These are phyloP conservation scores for Lathamus discolor DNA, from an alignment of 2,113 vertebrate species.

Conservation along the genomic window DNA sequence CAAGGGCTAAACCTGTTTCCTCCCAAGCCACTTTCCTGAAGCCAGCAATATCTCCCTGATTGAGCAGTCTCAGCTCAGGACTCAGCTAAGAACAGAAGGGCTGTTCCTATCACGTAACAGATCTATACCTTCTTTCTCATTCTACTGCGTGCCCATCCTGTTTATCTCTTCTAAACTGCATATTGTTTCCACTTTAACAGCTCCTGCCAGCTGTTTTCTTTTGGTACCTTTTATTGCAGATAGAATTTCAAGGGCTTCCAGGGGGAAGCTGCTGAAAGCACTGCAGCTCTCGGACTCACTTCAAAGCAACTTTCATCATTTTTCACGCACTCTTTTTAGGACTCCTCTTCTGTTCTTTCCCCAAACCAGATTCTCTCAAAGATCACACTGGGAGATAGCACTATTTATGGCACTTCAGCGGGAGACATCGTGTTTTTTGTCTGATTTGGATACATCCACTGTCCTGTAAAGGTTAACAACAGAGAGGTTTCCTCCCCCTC, in stretches of 20 bases:
- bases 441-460: slow-evolving; percentile 74
- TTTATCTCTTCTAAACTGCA: slow-evolving; percentile 38
- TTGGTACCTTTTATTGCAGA: slow-evolving; percentile 77
- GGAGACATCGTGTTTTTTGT: slow-evolving; percentile 69
- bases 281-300: slow-evolving; percentile 66
- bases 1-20: background rate
- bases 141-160: slow-evolving; percentile 6
- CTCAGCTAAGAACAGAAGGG: background rate
- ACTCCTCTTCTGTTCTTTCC: slow-evolving; percentile 72
- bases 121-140: slow-evolving; percentile 56
- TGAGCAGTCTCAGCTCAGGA: background rate
- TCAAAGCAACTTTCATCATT: slow-evolving; percentile 82
- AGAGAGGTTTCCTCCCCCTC: slow-evolving; percentile 66
- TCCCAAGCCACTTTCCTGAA: background rate
- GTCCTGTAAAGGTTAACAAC: slow-evolving; percentile 76
- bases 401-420: slow-evolving; percentile 73
- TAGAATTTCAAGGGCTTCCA: slow-evolving; percentile 79
- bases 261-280: slow-evolving; percentile 74
- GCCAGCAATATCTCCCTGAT: background rate
- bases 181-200: slow-evolving; percentile 67
- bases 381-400: slow-evolving; percentile 75
- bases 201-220: slow-evolving; percentile 75
- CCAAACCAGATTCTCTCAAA: slow-evolving; percentile 74
- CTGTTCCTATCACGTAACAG: background rate
- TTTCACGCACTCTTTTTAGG: slow-evolving; percentile 74